These are phyloP conservation scores for Andrena haemorrhoa DNA, from an alignment of 2,888 invertebrate genomes.

Conservation along the genomic window DNA sequence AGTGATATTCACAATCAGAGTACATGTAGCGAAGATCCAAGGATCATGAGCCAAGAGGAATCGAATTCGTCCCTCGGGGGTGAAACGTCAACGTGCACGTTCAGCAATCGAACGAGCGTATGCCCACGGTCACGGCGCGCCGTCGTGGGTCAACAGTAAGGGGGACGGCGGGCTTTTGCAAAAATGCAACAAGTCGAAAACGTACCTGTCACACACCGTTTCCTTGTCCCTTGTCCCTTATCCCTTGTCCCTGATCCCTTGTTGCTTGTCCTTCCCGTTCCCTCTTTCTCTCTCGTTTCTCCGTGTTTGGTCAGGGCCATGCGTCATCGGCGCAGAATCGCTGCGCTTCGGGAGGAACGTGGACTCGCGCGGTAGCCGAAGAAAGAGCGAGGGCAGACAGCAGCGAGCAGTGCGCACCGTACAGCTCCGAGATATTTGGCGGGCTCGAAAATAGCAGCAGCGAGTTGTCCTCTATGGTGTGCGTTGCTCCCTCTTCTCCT, in stretches of 20 bases:
- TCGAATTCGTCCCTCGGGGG: neutral
- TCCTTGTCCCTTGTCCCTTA: slow-evolving; percentile 23
- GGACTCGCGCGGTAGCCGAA: slow-evolving; percentile 46
- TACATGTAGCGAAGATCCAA: too few species aligned
- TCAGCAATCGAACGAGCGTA: slow-evolving; percentile 1
- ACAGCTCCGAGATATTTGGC: slow-evolving; percentile 66
- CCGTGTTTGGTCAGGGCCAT: slow-evolving; percentile 60
- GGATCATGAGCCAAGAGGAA: neutral
- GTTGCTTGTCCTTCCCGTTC: slow-evolving; percentile 27
- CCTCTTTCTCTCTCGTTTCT: slow-evolving; percentile 38
- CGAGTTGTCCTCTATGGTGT: slow-evolving; percentile 61
- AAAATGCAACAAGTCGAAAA: slow-evolving; percentile 45
- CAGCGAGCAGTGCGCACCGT: slow-evolving; percentile 33
- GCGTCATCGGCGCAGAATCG: slow-evolving; percentile 71
- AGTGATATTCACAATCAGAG: too few species aligned
- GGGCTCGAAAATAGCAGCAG: slow-evolving; percentile 72
- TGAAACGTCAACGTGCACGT: slow-evolving; percentile 14
- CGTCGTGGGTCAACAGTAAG: slow-evolving; percentile 45
- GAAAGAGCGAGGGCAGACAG: slow-evolving; percentile 45
- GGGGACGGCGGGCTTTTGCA: slow-evolving; percentile 9
- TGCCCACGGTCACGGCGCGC: slow-evolving; percentile 50
- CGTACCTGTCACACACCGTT: slow-evolving; percentile 68
- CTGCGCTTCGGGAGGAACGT: slow-evolving; percentile 54
- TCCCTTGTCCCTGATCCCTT: too few species aligned
- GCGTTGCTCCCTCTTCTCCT: slow-evolving; percentile 18